Evolutionary conservation across 2,113 vertebrate species (phyloP).

Genomic region (Hippocampus guttulatus): DNA sequence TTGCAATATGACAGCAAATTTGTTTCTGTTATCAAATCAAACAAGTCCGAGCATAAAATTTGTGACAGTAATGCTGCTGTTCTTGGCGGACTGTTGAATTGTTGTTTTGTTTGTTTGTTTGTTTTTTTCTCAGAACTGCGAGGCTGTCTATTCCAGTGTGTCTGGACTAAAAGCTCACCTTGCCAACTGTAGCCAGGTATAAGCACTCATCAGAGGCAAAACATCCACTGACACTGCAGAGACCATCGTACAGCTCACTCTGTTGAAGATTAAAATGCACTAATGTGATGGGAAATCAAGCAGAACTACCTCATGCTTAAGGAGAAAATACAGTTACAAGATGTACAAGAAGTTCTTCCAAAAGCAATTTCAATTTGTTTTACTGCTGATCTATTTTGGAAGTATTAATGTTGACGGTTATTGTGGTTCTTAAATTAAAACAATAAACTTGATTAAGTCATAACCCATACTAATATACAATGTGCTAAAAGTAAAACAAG

Average conservation of each 20-base stretch:
- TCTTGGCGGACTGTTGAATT: neutral
- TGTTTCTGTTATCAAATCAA: neutral
- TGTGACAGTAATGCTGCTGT: neutral
- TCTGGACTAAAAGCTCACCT: slow-evolving; percentile 96
- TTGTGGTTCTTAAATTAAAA: neutral
- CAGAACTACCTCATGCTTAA: neutral
- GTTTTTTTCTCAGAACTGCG: slow-evolving; percentile 84
- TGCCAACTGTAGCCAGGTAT: slow-evolving; percentile 95
- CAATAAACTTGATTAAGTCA: neutral
- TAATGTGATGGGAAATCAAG: neutral
- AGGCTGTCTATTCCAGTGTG: slow-evolving; percentile 96
- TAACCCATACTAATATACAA: neutral
- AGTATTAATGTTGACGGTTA: neutral
- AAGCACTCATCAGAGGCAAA: slow-evolving; percentile 13
- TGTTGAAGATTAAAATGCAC: neutral
- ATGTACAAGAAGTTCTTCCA: neutral
- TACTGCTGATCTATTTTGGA: neutral
- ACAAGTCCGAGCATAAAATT: neutral
- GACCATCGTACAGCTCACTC: neutral
- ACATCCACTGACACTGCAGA: neutral
- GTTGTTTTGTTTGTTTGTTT: slow-evolving; percentile 37
- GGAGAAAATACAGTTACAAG: neutral
- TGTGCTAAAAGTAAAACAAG: neutral
- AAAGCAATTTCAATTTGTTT: too few relatives aligned
- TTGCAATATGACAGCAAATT: neutral